phyloP scores from a whole-genome alignment of 2,797 vertebrate genomes.

The Pogoniulus pusillus region DNA sequence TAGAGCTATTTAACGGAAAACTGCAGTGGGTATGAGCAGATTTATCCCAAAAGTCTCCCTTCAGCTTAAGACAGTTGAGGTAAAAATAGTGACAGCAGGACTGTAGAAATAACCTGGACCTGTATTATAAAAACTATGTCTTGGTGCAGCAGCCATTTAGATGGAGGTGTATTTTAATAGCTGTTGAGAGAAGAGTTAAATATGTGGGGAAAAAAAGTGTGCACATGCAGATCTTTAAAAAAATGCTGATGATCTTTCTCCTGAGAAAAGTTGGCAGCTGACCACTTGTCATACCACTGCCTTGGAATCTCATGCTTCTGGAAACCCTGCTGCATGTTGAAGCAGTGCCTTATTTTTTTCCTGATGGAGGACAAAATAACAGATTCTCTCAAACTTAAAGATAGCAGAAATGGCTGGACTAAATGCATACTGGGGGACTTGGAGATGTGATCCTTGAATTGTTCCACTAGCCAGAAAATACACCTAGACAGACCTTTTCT shows the following conservation, averaged over 20 bases:
- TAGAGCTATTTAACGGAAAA: not conserved
- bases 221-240: not conserved
- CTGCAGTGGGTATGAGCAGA: not conserved
- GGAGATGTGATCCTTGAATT: not conserved
- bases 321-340: not conserved
- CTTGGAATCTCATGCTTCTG: not conserved
- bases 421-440: not conserved
- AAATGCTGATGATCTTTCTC: not conserved
- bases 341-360: not conserved
- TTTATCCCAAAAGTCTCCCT: not conserved
- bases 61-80: not conserved
- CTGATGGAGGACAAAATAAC: not conserved
- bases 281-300: not conserved
- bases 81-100: not conserved
- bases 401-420: not conserved
- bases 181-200: not conserved
- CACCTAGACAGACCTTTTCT: not conserved
- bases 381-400: not conserved
- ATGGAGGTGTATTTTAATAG: not conserved
- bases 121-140: not conserved
- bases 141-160: not conserved
- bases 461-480: not conserved
- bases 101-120: not conserved
- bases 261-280: not conserved
- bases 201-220: not conserved